Evolutionary conservation across 2,113 vertebrate species (phyloP).

Genomic region (Barbus barbus): DNA sequence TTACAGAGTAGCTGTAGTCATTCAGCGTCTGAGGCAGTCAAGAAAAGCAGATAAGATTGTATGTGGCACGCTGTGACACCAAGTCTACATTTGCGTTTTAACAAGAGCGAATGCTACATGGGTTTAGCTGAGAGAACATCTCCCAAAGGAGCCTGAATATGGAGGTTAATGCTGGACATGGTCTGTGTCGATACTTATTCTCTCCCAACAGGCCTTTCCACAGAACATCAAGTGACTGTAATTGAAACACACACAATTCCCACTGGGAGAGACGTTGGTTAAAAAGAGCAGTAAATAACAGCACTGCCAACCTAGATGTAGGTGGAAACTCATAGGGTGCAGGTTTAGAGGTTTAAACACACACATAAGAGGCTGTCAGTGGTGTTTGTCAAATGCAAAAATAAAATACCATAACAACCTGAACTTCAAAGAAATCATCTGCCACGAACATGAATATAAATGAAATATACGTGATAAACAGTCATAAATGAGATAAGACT

Average conservation of each 20-base stretch:
- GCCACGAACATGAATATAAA: neutral
- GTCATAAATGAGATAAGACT: no score
- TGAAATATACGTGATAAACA: neutral
- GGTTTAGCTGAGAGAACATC: constrained; percentile 24
- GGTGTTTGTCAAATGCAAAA: neutral
- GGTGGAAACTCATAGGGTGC: neutral
- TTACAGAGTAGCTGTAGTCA: constrained; percentile 5
- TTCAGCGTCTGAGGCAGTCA: constrained; percentile 12
- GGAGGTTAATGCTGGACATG: constrained; percentile 43
- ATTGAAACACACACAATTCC: constrained; percentile 46
- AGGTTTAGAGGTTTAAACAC: neutral
- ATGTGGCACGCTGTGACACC: neutral
- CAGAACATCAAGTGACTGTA: constrained; percentile 40
- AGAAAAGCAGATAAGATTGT: constrained; percentile 14
- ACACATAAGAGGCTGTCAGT: neutral
- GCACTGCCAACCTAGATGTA: constrained; percentile 7
- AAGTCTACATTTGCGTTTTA: constrained; percentile 1
- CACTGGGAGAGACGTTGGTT: constrained; percentile 19
- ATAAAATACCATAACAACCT: neutral
- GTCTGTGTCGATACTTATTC: constrained; percentile 42
- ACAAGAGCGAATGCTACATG: neutral
- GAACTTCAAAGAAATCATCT: neutral
- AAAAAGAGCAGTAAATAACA: constrained; percentile 30
- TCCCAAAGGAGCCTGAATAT: constrained; percentile 30
- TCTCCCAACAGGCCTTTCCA: constrained; percentile 7